These are phyloP conservation scores for Synanthedon vespiformis DNA, from an alignment of 2,888 invertebrate species.

Conservation along the genomic window DNA sequence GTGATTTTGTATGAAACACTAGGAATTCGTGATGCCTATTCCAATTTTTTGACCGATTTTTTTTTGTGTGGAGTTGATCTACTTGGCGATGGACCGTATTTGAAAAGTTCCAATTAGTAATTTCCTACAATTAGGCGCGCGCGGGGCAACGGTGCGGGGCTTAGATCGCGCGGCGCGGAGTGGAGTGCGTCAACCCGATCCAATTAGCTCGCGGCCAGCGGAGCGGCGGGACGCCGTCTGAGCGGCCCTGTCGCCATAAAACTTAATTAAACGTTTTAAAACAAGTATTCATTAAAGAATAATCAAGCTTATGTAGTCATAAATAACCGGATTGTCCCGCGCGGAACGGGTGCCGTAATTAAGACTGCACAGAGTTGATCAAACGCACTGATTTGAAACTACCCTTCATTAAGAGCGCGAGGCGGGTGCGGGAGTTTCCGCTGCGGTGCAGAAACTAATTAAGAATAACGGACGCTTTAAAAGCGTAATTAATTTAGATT, in stretches of 20 bases:
- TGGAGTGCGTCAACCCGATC: constrained; percentile 64
- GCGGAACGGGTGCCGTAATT: constrained; percentile 68
- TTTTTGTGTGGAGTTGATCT: too few relatives aligned
- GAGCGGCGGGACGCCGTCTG: constrained; percentile 60
- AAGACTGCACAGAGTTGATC: constrained; percentile 72
- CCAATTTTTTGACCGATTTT: too few relatives aligned
- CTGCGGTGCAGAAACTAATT: constrained; percentile 71
- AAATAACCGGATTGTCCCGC: constrained; percentile 72
- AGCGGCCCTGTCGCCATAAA: constrained; percentile 70
- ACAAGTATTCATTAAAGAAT: constrained; percentile 73
- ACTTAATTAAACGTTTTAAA: constrained; percentile 73
- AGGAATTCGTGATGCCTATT: too few relatives aligned
- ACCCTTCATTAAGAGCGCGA: constrained; percentile 69
- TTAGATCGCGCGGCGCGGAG: constrained; percentile 26
- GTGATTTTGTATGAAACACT: too few relatives aligned
- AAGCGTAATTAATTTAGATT: constrained; percentile 72
- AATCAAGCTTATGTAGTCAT: constrained; percentile 73
- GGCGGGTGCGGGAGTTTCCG: constrained; percentile 53
- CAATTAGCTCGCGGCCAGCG: constrained; percentile 69
- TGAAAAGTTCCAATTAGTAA: constrained; percentile 71
- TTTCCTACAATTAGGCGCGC: constrained; percentile 69
- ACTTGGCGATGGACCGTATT: constrained; percentile 52
- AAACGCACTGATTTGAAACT: constrained; percentile 71
- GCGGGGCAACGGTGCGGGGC: constrained; percentile 33
- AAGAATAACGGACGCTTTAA: constrained; percentile 72